Evolutionary conservation across 2,888 invertebrate species (phyloP).

Genomic region (Geophilus truncorum): DNA sequence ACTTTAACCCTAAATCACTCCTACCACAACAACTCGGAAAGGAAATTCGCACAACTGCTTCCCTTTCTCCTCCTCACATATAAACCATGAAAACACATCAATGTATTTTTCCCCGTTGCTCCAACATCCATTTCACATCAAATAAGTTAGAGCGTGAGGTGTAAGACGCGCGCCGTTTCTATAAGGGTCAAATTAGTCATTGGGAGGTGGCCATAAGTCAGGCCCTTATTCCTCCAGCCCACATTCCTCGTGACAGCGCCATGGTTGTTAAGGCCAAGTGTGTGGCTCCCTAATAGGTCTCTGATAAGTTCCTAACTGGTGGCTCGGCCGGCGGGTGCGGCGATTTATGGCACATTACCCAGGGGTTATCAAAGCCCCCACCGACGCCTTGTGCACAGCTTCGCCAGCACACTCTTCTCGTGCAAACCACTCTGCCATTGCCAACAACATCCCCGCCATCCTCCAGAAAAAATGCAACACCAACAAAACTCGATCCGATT

Average conservation of each 20-base stretch:
- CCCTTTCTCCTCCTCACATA: too few relatives aligned
- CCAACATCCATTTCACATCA: background rate
- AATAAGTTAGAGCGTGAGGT: background rate
- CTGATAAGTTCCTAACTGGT: slow-evolving; percentile 31
- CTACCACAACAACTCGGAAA: too few relatives aligned
- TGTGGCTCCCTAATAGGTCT: slow-evolving; percentile 32
- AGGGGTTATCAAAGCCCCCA: slow-evolving; percentile 19
- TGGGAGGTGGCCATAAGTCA: slow-evolving; percentile 28
- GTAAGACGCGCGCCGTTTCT: background rate
- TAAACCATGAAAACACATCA: too few relatives aligned
- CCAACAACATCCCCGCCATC: background rate
- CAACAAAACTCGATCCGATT: too few relatives aligned
- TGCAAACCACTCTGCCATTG: background rate
- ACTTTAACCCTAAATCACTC: too few relatives aligned
- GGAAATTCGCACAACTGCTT: too few relatives aligned
- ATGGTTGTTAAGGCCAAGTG: slow-evolving; percentile 32
- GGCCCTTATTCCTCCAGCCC: slow-evolving; percentile 29
- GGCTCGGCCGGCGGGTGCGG: background rate
- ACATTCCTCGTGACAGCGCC: slow-evolving; percentile 30
- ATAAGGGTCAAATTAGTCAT: slow-evolving; percentile 32
- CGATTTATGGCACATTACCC: slow-evolving; percentile 31
- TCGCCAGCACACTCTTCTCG: background rate
- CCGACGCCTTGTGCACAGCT: slow-evolving; percentile 16
- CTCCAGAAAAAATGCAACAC: background rate
- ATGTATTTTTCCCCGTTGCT: background rate